Evolutionary conservation across 2,797 vertebrate species (phyloP).

Genomic region (Cossypha heuglini): DNA sequence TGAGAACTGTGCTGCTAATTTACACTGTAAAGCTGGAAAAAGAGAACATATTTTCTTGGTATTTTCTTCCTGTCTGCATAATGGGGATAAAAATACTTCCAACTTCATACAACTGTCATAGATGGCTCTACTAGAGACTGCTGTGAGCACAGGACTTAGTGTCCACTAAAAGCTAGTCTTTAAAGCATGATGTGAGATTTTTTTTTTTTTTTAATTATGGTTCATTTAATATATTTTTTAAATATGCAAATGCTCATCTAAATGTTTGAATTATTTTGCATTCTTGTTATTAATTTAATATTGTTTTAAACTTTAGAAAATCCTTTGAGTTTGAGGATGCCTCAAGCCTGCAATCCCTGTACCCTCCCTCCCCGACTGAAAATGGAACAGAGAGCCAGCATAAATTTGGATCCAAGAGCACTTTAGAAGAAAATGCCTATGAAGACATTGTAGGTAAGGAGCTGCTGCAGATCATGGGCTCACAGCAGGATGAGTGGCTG

Average conservation of each 20-base stretch:
- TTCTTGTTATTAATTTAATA: not conserved
- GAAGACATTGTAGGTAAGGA: conserved; percentile 97
- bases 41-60: not conserved
- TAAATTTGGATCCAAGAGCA: conserved; percentile 91
- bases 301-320: conserved; percentile 80
- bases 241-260: not conserved
- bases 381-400: conserved; percentile 88
- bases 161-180: not conserved
- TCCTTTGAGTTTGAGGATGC: conserved; percentile 93
- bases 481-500: not conserved
- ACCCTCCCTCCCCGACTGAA: conserved; percentile 87
- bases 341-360: conserved; percentile 84
- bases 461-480: not conserved
- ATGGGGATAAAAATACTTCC: not conserved
- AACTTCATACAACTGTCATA: not conserved
- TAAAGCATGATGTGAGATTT: not conserved
- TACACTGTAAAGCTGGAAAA: not conserved
- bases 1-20: not conserved
- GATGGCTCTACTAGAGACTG: not conserved
- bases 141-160: not conserved
- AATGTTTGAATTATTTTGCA: not conserved
- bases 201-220: not conserved
- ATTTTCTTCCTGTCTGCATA: not conserved
- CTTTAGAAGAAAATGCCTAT: conserved; percentile 97
- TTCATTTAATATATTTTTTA: not conserved